Percentiles rank a stretch among this genome's conserved stretches.
Evolutionary conservation across 2,797 vertebrate species (phyloP).

Genomic region (Botia almorhae): DNA sequence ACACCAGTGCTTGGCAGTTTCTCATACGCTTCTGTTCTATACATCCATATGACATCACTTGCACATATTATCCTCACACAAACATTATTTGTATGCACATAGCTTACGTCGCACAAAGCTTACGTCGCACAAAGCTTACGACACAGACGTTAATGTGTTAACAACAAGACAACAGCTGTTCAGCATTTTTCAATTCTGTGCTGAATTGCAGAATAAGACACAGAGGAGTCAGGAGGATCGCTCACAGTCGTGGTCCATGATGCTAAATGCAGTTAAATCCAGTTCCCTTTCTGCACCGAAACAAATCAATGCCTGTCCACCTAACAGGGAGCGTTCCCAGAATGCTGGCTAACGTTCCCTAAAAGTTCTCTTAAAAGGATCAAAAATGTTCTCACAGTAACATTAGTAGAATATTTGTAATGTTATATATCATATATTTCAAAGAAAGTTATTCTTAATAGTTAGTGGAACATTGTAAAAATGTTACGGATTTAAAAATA

Average conservation of each 20-base stretch:
- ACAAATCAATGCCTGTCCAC: constrained; percentile 18
- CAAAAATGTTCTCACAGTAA: too few species aligned
- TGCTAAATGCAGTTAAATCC: constrained; percentile 17
- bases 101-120: neutral
- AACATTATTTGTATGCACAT: neutral
- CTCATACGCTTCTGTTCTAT: too few species aligned
- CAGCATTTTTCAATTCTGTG: constrained; percentile 30
- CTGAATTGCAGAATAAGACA: constrained; percentile 30
- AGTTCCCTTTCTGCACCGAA: constrained; percentile 12
- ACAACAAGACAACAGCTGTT: constrained; percentile 4
- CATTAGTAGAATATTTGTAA: too few species aligned
- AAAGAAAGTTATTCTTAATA: too few species aligned
- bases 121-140: neutral
- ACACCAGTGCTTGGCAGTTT: neutral
- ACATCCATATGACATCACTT: too few species aligned
- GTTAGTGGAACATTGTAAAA: too few species aligned
- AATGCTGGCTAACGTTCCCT: too few species aligned
- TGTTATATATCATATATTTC: too few species aligned
- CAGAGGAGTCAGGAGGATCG: constrained; percentile 37
- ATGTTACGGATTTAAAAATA: too few species aligned
- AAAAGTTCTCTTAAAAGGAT: too few species aligned
- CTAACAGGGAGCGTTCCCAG: too few species aligned
- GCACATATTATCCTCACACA: neutral
- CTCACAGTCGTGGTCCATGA: constrained; percentile 19
- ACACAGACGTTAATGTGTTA: constrained; percentile 5